These are phyloP conservation scores for Leptoclinus maculatus DNA, from an alignment of 2,797 vertebrate species.

Conservation along the genomic window DNA sequence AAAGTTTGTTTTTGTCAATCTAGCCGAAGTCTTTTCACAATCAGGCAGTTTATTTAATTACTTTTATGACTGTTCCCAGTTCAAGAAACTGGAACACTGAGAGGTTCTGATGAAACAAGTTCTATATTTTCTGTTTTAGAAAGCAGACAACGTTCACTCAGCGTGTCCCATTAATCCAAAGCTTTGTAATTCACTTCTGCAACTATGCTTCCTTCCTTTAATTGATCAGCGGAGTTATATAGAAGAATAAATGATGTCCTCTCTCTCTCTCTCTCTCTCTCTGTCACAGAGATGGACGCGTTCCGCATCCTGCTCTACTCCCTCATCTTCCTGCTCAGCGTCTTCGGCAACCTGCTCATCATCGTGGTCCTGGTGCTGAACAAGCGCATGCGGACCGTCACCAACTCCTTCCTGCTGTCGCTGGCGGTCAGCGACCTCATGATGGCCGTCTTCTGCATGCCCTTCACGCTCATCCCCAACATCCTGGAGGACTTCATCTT, in stretches of 20 bases:
- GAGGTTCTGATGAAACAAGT: conserved; percentile 21
- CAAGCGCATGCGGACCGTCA: conserved; percentile 93
- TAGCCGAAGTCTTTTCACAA: background rate
- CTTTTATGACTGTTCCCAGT: background rate
- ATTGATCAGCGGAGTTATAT: conserved; percentile 2
- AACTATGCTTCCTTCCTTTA: conserved; percentile 18
- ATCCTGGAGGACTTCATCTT: conserved; percentile 93
- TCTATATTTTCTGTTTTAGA: conserved; percentile 14
- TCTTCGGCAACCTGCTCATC: conserved; percentile 93
- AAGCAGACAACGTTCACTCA: background rate
- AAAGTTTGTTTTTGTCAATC: background rate
- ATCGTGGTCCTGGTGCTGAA: conserved; percentile 90
- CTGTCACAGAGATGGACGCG: conserved; percentile 77
- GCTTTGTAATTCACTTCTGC: conserved; percentile 30
- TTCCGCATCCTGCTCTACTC: conserved; percentile 89
- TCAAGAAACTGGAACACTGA: background rate
- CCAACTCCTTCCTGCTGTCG: conserved; percentile 96
- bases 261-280: background rate
- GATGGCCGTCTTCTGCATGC: conserved; percentile 95
- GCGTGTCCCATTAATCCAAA: background rate
- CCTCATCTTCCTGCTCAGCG: conserved; percentile 91
- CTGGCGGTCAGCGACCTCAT: conserved; percentile 95
- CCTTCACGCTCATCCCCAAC: conserved; percentile 94
- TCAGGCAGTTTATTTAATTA: conserved; percentile 1
- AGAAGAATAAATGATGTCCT: background rate